These are phyloP conservation scores for Dysidea cf. avara DNA, from an alignment of 37 sponge, comb jelly and placozoan genomes.

Conservation along the genomic window DNA sequence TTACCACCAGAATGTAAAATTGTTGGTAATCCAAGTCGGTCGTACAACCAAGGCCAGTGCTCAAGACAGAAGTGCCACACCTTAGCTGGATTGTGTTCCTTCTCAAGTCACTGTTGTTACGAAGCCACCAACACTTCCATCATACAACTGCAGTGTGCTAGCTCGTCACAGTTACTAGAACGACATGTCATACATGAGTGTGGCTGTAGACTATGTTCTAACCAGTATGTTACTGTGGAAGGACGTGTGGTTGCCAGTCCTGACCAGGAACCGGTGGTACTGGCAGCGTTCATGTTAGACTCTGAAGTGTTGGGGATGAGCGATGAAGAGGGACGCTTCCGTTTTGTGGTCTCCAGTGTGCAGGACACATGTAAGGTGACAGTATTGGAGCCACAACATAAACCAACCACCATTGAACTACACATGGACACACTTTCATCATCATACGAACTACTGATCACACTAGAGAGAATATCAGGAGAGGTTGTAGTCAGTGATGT, in stretches of 20 bases:
- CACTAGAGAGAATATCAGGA: conserved; percentile 17
- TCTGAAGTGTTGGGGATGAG: conserved; percentile 20
- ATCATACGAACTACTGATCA: not conserved
- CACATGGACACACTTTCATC: conserved; percentile 4
- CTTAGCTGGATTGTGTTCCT: not conserved
- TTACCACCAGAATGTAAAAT: conserved; percentile 27
- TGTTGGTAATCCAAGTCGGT: not conserved
- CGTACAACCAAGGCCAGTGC: conserved; percentile 41
- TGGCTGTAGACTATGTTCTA: conserved; percentile 13
- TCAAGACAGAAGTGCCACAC: conserved; percentile 25
- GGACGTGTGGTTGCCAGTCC: conserved; percentile 11
- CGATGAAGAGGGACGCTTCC: conserved; percentile 18
- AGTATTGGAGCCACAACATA: conserved; percentile 1
- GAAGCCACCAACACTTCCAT: conserved; percentile 12
- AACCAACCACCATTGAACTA: not conserved
- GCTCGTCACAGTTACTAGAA: not conserved
- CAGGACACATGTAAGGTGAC: conserved; percentile 1
- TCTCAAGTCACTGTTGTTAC: conserved; percentile 19
- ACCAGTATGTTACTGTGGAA: conserved; percentile 5
- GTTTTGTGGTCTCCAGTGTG: conserved; percentile 11
- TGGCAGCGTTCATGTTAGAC: conserved; percentile 18
- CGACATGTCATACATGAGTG: conserved; percentile 10
- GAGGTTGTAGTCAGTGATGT: not conserved
- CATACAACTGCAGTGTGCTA: conserved; percentile 11
- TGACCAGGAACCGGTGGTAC: conserved; percentile 1